Evolutionary conservation across 2,888 invertebrate genomes (phyloP), one percentile per base, ranked within the genome.

Genomic region (Sarcophaga subvicina): DNA sequence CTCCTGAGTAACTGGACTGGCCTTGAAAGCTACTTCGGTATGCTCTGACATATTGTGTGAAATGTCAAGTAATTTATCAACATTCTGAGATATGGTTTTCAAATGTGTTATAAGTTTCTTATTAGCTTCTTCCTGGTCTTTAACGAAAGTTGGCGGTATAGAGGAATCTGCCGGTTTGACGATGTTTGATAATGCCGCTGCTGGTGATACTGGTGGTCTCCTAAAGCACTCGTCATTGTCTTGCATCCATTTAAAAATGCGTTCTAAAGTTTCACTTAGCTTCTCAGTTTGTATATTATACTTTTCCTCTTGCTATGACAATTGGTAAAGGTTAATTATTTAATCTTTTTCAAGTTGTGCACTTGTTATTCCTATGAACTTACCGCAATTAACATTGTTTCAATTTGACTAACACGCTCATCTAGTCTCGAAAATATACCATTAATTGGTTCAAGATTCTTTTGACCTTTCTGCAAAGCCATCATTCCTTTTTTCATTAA

Each of bases 341-440:
- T 14, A 11, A 60, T 45, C 49, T 60, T 64, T 63, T 22, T 71
- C 20, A 17, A 11, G 11, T 25, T 71, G 37, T 22, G 3, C 17
- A 27, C 20, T 45, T 45, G 70, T 62, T 64, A 12, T 4, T 67
- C 60, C 11, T 37, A 17, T 62, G 82, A 64, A 91, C 54, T 91
- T 91, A 96, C 96, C 94, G 96, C 95, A 90, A 96, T 94, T 77
- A 97, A 93, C 91, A 96, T 95, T 72, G 96, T 96, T 92, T 97
- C 97, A 8, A 97, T 96, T 88, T 96, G 96, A 17, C 96, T 96
- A 76, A 97, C 93, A 83, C 96, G 94, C 88, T 97, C 97, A 90
- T 97, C 97, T 66, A 97, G 93, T 71, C 96, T 94, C 0, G 95
- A 95, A 64, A 97, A 95, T 81, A 95, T 95, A 11, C 96, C 96